Conservation (phyloP, 2,797 vertebrate species). For the Paramormyrops hopkinsi region DNA sequence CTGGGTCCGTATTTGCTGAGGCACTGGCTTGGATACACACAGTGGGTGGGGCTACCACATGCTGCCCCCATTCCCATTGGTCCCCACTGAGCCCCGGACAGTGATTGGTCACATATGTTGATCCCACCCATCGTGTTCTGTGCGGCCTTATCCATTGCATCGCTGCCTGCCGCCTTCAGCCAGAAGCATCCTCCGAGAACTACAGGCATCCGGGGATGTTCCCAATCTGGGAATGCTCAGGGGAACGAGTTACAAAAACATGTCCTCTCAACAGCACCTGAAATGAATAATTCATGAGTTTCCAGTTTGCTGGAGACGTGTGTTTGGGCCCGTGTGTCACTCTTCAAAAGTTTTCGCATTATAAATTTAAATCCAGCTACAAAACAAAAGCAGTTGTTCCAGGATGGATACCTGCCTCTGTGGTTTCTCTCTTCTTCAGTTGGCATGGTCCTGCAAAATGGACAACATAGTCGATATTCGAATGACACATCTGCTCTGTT, state of each 20-base stretch:
- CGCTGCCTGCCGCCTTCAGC: background rate
- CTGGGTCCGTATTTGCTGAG: background rate
- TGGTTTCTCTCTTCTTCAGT: no score
- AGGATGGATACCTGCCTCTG: background rate
- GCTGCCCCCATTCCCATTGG: background rate
- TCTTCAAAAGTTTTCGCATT: background rate
- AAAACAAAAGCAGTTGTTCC: background rate
- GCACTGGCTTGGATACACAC: background rate
- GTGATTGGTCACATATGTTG: background rate
- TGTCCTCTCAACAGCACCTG: background rate
- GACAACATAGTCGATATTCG: background rate
- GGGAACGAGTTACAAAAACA: constrained; percentile 2
- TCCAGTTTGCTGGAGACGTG: background rate
- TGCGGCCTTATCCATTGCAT: background rate
- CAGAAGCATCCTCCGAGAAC: background rate
- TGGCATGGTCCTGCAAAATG: background rate
- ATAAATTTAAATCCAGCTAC: background rate
- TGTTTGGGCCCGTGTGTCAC: background rate
- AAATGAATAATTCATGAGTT: constrained; percentile 1
- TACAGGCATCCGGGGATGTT: background rate
- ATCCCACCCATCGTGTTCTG: background rate
- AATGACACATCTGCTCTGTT: background rate
- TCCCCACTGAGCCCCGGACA: background rate
- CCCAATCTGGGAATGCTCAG: background rate
- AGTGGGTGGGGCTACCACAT: background rate